phyloP scores from a whole-genome alignment of 2,797 vertebrate species.

The Typhlichthys eigenmanni region DNA sequence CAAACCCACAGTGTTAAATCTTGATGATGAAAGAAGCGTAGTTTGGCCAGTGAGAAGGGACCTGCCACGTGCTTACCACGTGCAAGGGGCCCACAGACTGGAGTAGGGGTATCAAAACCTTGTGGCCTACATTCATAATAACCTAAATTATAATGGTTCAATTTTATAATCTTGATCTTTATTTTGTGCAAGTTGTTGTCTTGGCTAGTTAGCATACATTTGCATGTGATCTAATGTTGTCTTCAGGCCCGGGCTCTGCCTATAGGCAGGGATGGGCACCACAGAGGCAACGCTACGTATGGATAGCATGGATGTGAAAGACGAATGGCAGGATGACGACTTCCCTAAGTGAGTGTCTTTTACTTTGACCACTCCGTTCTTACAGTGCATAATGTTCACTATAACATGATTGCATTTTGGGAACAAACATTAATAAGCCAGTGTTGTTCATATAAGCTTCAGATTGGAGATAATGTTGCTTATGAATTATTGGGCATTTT shows the following conservation, averaged over 20 bases:
- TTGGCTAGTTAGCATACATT: not conserved
- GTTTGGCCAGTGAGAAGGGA: constrained; percentile 27
- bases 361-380: not conserved
- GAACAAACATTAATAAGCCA: too few relatives aligned
- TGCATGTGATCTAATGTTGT: constrained; percentile 8
- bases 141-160: constrained; percentile 22
- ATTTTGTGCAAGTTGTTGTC: not conserved
- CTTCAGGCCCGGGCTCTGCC: constrained; percentile 46
- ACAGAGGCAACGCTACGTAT: constrained; percentile 88
- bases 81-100: constrained; percentile 29
- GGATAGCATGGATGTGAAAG: constrained; percentile 89
- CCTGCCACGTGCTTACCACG: constrained; percentile 70
- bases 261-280: constrained; percentile 81
- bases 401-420: too few relatives aligned
- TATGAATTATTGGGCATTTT: too few relatives aligned
- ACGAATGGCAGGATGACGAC: constrained; percentile 93
- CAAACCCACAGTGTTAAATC: too few relatives aligned
- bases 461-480: too few relatives aligned
- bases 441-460: too few relatives aligned
- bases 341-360: constrained; percentile 84
- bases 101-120: constrained; percentile 38
- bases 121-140: constrained; percentile 49
- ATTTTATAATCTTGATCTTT: too few relatives aligned
- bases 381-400: not conserved
- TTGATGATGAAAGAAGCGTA: constrained; percentile 15